Evolutionary conservation across 2,113 vertebrate species (phyloP).

Genomic region (Gymnobelideus leadbeateri): DNA sequence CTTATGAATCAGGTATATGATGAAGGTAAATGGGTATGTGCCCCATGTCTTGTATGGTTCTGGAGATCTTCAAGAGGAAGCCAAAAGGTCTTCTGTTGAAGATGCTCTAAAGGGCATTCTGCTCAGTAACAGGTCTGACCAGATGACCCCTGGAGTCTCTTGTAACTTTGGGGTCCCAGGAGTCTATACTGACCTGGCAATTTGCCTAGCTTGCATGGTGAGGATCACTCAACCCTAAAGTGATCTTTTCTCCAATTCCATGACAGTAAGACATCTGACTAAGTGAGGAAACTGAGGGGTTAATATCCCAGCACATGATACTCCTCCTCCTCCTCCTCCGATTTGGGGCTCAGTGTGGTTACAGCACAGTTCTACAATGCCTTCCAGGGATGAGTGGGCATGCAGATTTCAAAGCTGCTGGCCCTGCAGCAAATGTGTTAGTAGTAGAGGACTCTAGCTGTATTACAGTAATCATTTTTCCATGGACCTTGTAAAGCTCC

Average conservation of each 20-base stretch:
- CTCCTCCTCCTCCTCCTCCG: rapidly evolving
- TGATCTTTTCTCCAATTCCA: not conserved
- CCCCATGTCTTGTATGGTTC: not conserved
- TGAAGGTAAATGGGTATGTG: not conserved
- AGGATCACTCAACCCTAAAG: too few species aligned
- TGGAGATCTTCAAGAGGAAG: not conserved
- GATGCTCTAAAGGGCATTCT: not conserved
- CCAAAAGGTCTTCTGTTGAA: not conserved
- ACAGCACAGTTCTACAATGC: not conserved
- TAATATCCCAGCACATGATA: not conserved
- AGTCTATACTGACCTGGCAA: not conserved
- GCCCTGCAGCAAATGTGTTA: not conserved
- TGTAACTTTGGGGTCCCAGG: not conserved
- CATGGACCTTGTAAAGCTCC: too few species aligned
- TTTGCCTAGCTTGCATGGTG: not conserved
- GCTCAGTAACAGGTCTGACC: too few species aligned
- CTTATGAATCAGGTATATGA: not conserved
- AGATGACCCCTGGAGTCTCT: too few species aligned
- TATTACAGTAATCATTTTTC: not conserved
- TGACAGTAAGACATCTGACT: not conserved
- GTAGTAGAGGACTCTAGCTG: not conserved
- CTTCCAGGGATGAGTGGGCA: not conserved
- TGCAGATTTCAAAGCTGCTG: not conserved
- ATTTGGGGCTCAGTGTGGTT: not conserved
- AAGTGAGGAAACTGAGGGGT: not conserved